Evolutionary conservation across 2,888 invertebrate species (phyloP).

Genomic region (Drosophila austrosaltans): DNA sequence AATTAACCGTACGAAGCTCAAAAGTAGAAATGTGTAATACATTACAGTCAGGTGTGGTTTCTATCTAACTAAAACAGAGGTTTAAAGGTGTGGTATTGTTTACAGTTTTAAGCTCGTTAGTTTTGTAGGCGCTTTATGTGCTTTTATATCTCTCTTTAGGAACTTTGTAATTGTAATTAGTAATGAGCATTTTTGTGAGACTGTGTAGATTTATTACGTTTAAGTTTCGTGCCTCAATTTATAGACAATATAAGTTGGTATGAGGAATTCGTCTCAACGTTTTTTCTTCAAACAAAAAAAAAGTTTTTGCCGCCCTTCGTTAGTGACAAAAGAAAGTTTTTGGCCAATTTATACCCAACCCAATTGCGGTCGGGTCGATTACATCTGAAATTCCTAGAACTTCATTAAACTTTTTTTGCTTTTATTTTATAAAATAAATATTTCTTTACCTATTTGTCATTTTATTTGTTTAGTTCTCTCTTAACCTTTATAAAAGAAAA

Average conservation of each 20-base stretch:
- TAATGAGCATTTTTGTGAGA: background rate
- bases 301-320: too few relatives aligned
- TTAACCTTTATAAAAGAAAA: too few relatives aligned
- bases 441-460: too few relatives aligned
- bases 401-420: too few relatives aligned
- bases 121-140: constrained; percentile 8
- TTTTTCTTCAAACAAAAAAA: background rate
- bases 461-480: too few relatives aligned
- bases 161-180: constrained; percentile 14
- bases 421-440: too few relatives aligned
- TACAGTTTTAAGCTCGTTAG: constrained; percentile 22
- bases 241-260: background rate
- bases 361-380: background rate
- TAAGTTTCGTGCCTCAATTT: background rate
- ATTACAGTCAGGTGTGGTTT: constrained; percentile 17
- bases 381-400: background rate
- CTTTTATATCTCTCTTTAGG: constrained; percentile 8
- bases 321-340: background rate
- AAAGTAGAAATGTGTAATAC: constrained; percentile 16
- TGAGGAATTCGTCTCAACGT: background rate
- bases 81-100: constrained; percentile 21
- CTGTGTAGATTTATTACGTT: background rate
- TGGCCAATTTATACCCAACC: background rate
- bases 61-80: constrained; percentile 8
- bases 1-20: constrained; percentile 15